Base-by-base conservation (phyloP, 2,113 vertebrate species). In the Neopipo cinnamomea region DNA sequence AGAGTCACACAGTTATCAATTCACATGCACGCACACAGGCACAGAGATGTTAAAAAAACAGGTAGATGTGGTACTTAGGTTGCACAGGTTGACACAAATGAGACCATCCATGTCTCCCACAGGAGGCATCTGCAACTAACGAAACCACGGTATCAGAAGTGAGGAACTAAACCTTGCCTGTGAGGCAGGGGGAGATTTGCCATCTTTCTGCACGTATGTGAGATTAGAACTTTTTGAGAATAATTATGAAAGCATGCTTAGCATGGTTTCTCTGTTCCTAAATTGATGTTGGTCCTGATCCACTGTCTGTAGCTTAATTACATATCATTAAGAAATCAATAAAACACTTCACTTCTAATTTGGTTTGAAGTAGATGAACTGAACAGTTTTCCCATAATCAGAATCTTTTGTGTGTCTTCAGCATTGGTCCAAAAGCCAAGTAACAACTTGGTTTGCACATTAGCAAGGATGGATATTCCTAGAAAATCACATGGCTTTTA, bases 141-240 rank as follows among this genome's bases (percentile, higher is more conserved):
- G 71, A 91, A 82, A 56, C 8, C 11, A 18, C 9, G 20, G 27
- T 67, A 8, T 31, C 42, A 75, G 13, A 78, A 74, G 2, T 8
- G 19, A 11, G 16, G 24, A 82, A 63, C 16, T 14, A 44, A 66
- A 22, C 10, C 13, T 52, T 2, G 1, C 3, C n/a, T 39, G 14
- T 24, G 42, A 58, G 12, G n/a, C 14, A 61, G 23, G 39, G 24
- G 20, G 19, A 24, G 2, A 12, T 85, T 68, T 79, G n/a, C 33
- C 18, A n/a, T 53, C 14, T 14, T 13, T 49, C 10, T 5, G 1
- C 14, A 2, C 6, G 35, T 47, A 14, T 1, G 0, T 46, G 22
- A 89, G 59, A 65, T 50, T 23, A 65, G n/a, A 85, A 67, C 15
- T 39, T 61, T 65, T 65, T 59, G 20, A 59, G 12, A 61, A 50